Evolutionary conservation across 2,113 vertebrate species (phyloP), one percentile per base, ranked within the genome.

Genomic region (Mugil cephalus): DNA sequence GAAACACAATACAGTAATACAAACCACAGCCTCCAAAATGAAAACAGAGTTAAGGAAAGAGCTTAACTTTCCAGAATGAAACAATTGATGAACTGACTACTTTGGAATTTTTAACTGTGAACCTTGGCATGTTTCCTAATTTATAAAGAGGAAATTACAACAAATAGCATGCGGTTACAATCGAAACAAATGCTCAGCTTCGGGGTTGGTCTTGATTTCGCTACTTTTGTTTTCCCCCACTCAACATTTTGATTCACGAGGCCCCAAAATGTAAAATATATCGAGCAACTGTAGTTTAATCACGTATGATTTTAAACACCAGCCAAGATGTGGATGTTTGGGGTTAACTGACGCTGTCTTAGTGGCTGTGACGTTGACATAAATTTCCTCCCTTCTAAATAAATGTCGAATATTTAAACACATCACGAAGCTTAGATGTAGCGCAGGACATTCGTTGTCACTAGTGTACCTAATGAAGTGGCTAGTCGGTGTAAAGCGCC

Each of bases 321-420:
- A 71, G 34, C 36, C 19, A 47, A 13, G 35, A 24, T 66, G 63
- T 66, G 24, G 15, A 18, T 54, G 46, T 30, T 47, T 38, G 4
- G 7, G 13, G 47, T n/a, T 65, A 55, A 75, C 14, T 72, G 10
- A 65, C 48, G 18, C 38, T 64, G 46, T 40, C 58, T 59, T 46
- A 2, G 19, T 80, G 43, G 36, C 46, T 67, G 59, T 40, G 53
- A 75, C 52, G 34, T 62, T 65, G 74, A 75, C 76, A 53, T 78
- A 30, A 30, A 30, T 30, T 30, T 7, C n/a, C 11, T 34, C 46
- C 1, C 2, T 30, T 45, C n/a, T n/a, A 30, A 30, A 30, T 30
- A 30, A 30, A 30, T 30, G 24, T 30, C 5, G 24, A 30, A 30
- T 5, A 30, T 5, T 5, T 3, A 5, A 30, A 30, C 24, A n/a